These are phyloP conservation scores for Darevskia nairensis DNA, from an alignment of 2,797 vertebrate genomes.

Conservation along the genomic window DNA sequence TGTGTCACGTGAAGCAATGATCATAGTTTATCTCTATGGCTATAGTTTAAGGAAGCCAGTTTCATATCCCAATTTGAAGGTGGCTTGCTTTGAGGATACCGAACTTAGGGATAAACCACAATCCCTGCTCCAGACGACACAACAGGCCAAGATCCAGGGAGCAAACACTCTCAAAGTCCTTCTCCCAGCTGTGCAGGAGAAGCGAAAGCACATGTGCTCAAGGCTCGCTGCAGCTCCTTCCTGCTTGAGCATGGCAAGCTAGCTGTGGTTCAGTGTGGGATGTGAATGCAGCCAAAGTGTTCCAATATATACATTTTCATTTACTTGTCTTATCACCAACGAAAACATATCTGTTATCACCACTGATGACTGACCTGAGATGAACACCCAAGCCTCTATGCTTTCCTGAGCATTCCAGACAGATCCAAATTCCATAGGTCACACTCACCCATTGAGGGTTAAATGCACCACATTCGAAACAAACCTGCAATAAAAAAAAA, in stretches of 20 bases:
- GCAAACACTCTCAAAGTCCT: background rate
- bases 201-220: background rate
- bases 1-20: background rate
- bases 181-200: background rate
- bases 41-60: background rate
- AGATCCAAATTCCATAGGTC: slow-evolving; percentile 99
- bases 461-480: slow-evolving; percentile 96
- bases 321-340: background rate
- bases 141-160: background rate
- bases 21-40: background rate
- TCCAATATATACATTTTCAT: background rate
- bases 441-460: slow-evolving; percentile 99
- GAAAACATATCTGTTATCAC: background rate
- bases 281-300: background rate
- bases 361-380: slow-evolving; percentile 87
- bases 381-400: slow-evolving; percentile 97
- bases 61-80: background rate
- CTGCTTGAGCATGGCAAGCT: too few relatives aligned
- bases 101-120: background rate
- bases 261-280: too few relatives aligned
- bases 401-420: slow-evolving; percentile 96
- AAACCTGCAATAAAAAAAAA: slow-evolving; percentile 81
- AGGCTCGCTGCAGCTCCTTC: too few relatives aligned
- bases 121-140: background rate
- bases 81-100: background rate